Evolutionary conservation across 2,797 vertebrate genomes (phyloP).

Genomic region (Hydrophis major): DNA sequence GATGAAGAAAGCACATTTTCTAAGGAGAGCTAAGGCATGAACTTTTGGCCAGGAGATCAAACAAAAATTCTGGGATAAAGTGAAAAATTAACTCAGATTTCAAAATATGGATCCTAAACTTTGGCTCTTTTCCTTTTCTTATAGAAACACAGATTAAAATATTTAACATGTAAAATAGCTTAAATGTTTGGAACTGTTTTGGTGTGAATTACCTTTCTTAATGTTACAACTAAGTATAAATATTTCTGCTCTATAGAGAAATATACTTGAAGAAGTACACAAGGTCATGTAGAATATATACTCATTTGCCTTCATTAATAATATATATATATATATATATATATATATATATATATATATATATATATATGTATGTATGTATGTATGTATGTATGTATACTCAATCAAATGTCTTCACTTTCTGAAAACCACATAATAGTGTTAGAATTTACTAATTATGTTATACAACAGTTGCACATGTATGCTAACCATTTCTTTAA

Average conservation of each 20-base stretch:
- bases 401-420: background rate
- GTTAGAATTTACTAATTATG: constrained; percentile 1
- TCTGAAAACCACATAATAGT: background rate
- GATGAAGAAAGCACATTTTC: background rate
- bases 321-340: no score
- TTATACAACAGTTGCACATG: constrained; percentile 36
- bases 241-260: background rate
- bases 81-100: background rate
- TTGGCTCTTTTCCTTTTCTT: background rate
- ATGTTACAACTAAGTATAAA: background rate
- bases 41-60: background rate
- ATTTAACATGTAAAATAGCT: background rate
- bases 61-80: background rate
- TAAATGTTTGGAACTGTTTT: background rate
- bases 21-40: background rate
- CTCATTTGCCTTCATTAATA: background rate
- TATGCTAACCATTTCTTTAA: constrained; percentile 63
- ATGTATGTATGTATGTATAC: no score
- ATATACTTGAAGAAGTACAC: accelerated
- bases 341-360: no score
- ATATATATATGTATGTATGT: no score
- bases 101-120: background rate
- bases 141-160: background rate
- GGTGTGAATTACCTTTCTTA: background rate
- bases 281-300: accelerated